Evolutionary conservation across 2,888 invertebrate species (phyloP).

Genomic region (Augochlorella aurata): DNA sequence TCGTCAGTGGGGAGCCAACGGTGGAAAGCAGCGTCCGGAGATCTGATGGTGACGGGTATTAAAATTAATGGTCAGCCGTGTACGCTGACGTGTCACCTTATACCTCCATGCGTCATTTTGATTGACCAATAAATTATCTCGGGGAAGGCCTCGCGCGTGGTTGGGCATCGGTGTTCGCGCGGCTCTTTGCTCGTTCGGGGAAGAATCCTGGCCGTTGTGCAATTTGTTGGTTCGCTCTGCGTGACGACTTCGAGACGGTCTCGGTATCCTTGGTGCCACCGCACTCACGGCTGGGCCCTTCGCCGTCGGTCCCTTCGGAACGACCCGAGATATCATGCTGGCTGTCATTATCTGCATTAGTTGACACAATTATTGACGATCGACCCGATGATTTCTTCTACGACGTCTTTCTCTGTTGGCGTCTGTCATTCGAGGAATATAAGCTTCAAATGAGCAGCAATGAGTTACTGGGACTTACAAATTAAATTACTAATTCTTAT

Average conservation of each 20-base stretch:
- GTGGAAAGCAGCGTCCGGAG: slow-evolving; percentile 67
- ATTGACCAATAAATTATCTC: slow-evolving; percentile 81
- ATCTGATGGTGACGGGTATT: slow-evolving; percentile 78
- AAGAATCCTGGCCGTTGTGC: slow-evolving; percentile 50
- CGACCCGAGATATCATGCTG: no score
- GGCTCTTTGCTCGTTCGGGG: slow-evolving; percentile 51
- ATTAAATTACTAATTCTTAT: no score
- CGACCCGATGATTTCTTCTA: no score
- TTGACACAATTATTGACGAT: no score
- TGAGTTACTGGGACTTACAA: no score
- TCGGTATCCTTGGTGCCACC: background rate
- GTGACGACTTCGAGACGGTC: slow-evolving; percentile 19
- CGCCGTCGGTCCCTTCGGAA: background rate
- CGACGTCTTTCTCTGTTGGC: no score
- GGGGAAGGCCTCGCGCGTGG: slow-evolving; percentile 64
- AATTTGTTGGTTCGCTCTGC: slow-evolving; percentile 34
- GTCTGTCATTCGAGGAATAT: no score
- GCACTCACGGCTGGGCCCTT: no score
- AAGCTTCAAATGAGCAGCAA: no score
- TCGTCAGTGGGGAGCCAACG: slow-evolving; percentile 56
- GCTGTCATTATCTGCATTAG: no score
- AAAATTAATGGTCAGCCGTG: slow-evolving; percentile 80
- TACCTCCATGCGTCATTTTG: slow-evolving; percentile 81
- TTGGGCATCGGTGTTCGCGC: slow-evolving; percentile 53
- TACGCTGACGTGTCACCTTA: slow-evolving; percentile 81